Evolutionary conservation across 2,797 vertebrate genomes (phyloP).

Genomic region (Centropyge bicolor): DNA sequence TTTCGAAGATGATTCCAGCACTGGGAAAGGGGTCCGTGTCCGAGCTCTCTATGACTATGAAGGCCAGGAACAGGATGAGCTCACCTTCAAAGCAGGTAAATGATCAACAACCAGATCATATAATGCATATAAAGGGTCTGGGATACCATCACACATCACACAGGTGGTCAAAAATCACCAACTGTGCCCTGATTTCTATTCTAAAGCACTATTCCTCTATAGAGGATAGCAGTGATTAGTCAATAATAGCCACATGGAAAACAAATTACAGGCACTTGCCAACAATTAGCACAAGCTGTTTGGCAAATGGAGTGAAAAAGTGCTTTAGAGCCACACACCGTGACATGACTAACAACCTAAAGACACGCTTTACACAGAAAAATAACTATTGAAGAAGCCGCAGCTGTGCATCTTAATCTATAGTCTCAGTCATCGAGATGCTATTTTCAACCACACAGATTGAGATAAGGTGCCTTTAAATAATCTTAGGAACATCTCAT

Average conservation of each 20-base stretch:
- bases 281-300: constrained; percentile 58
- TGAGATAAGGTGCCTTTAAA: background rate
- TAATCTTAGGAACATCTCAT: background rate
- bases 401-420: constrained; percentile 37
- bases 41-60: constrained; percentile 98
- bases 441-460: constrained; percentile 1
- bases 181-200: constrained; percentile 26
- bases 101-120: background rate
- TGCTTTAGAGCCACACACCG: constrained; percentile 3
- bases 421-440: background rate
- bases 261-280: constrained; percentile 69
- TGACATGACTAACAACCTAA: constrained; percentile 42
- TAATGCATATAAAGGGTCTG: background rate
- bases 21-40: constrained; percentile 87
- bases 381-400: constrained; percentile 12
- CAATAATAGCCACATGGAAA: constrained; percentile 62
- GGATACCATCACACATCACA: background rate
- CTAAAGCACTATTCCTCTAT: constrained; percentile 35
- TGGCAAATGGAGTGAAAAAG: constrained; percentile 35
- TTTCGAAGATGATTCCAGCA: constrained; percentile 91
- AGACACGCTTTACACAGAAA: constrained; percentile 10
- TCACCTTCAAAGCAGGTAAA: constrained; percentile 96
- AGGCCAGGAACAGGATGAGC: constrained; percentile 97
- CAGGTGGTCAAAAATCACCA: constrained; percentile 42
- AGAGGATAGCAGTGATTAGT: constrained; percentile 68